These are phyloP conservation scores for Hozukius guyotensis DNA, from an alignment of 2,797 vertebrate species.

Conservation along the genomic window DNA sequence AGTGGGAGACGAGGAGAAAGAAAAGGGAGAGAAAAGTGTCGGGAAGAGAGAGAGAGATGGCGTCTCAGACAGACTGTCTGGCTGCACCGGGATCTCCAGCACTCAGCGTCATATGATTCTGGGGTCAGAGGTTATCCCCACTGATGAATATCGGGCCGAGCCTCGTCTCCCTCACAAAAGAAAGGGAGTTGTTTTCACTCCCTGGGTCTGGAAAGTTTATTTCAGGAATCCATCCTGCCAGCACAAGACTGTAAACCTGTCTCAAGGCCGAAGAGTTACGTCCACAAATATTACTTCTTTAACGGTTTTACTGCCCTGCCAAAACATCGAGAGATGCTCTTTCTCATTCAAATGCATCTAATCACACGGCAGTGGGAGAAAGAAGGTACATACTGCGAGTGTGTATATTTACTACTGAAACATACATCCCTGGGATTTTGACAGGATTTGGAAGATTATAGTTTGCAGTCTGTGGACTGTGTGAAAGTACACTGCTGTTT, in stretches of 20 bases:
- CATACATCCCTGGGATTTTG: slow-evolving; percentile 64
- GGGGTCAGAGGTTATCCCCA: slow-evolving; percentile 86
- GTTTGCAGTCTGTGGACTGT: slow-evolving; percentile 57
- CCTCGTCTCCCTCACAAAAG: slow-evolving; percentile 76
- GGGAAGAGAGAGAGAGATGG: slow-evolving; percentile 67
- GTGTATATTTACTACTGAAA: slow-evolving; percentile 51
- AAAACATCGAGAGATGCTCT: slow-evolving; percentile 62
- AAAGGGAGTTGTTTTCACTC: slow-evolving; percentile 83
- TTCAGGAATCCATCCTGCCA: slow-evolving; percentile 84
- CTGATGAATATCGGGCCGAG: slow-evolving; percentile 86
- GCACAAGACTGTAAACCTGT: slow-evolving; percentile 85
- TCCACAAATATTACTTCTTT: slow-evolving; percentile 74
- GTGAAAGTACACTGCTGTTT: slow-evolving; percentile 67
- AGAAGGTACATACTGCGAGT: neutral
- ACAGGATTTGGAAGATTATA: slow-evolving; percentile 75
- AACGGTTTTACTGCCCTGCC: slow-evolving; percentile 65
- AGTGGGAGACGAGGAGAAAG: slow-evolving; percentile 36
- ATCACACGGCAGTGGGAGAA: slow-evolving; percentile 31
- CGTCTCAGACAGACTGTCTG: slow-evolving; percentile 88
- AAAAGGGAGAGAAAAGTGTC: neutral
- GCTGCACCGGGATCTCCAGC: slow-evolving; percentile 85
- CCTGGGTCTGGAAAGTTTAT: slow-evolving; percentile 84
- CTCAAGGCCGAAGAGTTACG: slow-evolving; percentile 77
- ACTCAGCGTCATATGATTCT: slow-evolving; percentile 86
- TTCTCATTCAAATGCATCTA: slow-evolving; percentile 55